Evolutionary conservation across 2,888 invertebrate species (phyloP), one percentile per base, ranked within the genome.

Genomic region (Zaprionus obscuricornis): DNA sequence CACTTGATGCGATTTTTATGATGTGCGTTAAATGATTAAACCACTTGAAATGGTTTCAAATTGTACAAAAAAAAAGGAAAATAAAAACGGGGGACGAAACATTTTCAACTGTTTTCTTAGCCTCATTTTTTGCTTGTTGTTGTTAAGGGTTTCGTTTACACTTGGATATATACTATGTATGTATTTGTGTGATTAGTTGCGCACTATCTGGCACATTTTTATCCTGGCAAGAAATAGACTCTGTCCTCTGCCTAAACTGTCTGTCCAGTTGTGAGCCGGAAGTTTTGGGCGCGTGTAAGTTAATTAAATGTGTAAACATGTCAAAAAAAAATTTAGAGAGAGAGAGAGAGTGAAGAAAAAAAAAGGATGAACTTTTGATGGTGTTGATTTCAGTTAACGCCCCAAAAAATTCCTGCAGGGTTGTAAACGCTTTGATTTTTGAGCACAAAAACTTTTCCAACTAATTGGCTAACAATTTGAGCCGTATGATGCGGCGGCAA

Each of bases 21-120:
- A 86, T 77, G 84, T 74, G 77, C 76, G 85, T 87, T 87, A 87
- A 87, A 87, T 87, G 87, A 87, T 87, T 86, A 82, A 81, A 75
- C 77, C 87, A 82, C 82, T 84, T 86, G 87, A 86, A 84, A 86
- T 70, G 85, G 75, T 82, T 47, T 81, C 85, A 73, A 81, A 85
- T 85, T 78, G 81, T 72, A n/a, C 76, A 66, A 65, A 69, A 64
- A 65, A 60, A 40, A 27, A 27, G 24, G 60, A 66, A n/a, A n/a
- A n/a, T n/a, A n/a, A n/a, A n/a, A n/a, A n/a, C n/a, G n/a, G n/a
- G 40, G 43, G 39, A 29, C 33, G 34, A 33, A 22, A 27, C 55
- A 29, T 66, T 69, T 68, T 45, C 63, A 49, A 57, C 55, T 72
- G 59, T 63, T 62, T 66, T 60, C 59, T 67, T 67, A 64, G 65